A percentile compares a stretch with the other conserved stretches of the same genome.
Evolutionary conservation across 2,113 vertebrate genomes (phyloP).

Genomic region (Mungos mungo): DNA sequence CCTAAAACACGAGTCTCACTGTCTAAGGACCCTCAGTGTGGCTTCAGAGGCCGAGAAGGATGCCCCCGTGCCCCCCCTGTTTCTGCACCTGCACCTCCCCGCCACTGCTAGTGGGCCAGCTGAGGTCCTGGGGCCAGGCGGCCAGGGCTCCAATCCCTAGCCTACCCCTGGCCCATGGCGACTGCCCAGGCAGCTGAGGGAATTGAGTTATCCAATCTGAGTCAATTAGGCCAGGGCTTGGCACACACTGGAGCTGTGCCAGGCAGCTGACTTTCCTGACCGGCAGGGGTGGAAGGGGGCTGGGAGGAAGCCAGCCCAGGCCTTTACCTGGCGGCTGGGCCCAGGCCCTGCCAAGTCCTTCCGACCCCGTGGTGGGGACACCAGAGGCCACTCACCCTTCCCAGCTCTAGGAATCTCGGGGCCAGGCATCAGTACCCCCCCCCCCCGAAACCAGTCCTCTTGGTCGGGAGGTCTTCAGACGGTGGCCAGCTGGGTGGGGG

Average conservation of each 20-base stretch:
- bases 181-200: not conserved
- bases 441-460: not conserved
- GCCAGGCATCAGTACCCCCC: not conserved
- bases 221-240: not conserved
- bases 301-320: not conserved
- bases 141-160: not conserved
- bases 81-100: not conserved
- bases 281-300: rapidly evolving
- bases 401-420: not conserved
- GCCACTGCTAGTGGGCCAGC: not conserved
- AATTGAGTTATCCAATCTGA: not conserved
- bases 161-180: rapidly evolving
- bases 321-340: not conserved
- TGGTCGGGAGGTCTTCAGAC: not conserved
- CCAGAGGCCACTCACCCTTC: not conserved
- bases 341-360: not conserved
- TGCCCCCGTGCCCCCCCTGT: rapidly evolving
- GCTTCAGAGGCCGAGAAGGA: not conserved
- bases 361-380: not conserved
- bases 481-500: not conserved
- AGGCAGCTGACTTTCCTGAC: not conserved
- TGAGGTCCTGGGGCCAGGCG: rapidly evolving
- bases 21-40: not conserved
- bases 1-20: not conserved
- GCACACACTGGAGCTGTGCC: not conserved